phyloP scores from a whole-genome alignment of 2,797 vertebrate genomes.

The Pampus argenteus region DNA sequence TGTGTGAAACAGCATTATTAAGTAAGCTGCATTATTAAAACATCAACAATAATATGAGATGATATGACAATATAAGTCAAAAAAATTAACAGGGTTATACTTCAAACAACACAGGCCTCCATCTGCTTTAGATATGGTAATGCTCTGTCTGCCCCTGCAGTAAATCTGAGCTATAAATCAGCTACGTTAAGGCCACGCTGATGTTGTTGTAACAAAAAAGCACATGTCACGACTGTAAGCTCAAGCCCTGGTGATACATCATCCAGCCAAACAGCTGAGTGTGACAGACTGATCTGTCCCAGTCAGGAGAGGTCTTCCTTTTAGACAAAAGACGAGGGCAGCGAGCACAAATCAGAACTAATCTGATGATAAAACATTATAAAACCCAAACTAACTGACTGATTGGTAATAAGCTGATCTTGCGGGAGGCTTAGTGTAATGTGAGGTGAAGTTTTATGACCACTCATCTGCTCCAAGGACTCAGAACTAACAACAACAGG shows the following conservation, averaged over 20 bases:
- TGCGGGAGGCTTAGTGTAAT: neutral
- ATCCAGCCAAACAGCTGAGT: slow-evolving; percentile 73
- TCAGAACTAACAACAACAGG: slow-evolving; percentile 58
- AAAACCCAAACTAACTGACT: slow-evolving; percentile 28
- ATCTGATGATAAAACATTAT: slow-evolving; percentile 46
- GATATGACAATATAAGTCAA: neutral
- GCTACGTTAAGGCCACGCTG: slow-evolving; percentile 44
- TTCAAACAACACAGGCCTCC: slow-evolving; percentile 3
- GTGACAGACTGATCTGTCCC: slow-evolving; percentile 69
- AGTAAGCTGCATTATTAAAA: neutral
- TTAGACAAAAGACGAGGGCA: slow-evolving; percentile 35
- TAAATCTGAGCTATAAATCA: slow-evolving; percentile 66
- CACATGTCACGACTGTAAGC: slow-evolving; percentile 67
- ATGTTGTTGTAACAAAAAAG: slow-evolving; percentile 70
- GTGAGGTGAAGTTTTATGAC: slow-evolving; percentile 38
- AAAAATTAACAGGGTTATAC: slow-evolving; percentile 11
- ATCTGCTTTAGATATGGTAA: slow-evolving; percentile 39
- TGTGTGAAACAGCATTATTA: neutral
- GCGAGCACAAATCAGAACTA: slow-evolving; percentile 37
- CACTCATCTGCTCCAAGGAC: slow-evolving; percentile 57
- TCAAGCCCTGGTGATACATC: slow-evolving; percentile 63
- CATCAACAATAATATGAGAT: neutral
- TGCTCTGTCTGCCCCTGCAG: slow-evolving; percentile 20
- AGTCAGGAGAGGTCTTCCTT: slow-evolving; percentile 39
- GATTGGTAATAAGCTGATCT: slow-evolving; percentile 32